phyloP scores from a whole-genome alignment of 2,113 vertebrate genomes.

The Ancistrus triradiatus region DNA sequence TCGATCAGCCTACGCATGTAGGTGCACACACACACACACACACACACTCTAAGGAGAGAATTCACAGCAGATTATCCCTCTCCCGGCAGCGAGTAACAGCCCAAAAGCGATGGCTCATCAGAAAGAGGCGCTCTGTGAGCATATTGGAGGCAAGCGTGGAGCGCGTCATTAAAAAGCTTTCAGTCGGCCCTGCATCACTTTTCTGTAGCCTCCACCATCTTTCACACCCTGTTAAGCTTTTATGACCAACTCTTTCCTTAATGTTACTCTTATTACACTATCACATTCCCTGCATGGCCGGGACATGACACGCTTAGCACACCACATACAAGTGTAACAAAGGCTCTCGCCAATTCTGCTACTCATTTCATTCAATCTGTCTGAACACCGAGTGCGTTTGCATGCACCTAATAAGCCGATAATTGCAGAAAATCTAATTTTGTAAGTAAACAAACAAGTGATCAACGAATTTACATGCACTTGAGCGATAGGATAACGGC shows the following conservation, averaged over 20 bases:
- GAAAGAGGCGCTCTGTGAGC: constrained; percentile 31
- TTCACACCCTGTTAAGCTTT: constrained; percentile 17
- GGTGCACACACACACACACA: constrained; percentile 8
- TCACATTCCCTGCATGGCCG: background rate
- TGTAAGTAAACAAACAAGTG: no score
- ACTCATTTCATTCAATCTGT: no score
- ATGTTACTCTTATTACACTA: constrained; percentile 17
- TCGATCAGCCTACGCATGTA: background rate
- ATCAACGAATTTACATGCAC: no score
- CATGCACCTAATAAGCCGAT: no score
- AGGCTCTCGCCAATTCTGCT: no score
- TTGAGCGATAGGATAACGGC: no score
- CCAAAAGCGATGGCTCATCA: constrained; percentile 37
- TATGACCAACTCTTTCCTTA: constrained; percentile 30
- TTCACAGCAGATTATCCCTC: constrained; percentile 36
- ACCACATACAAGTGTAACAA: no score
- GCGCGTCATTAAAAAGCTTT: constrained; percentile 42
- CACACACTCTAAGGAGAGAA: constrained; percentile 28
- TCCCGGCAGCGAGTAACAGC: constrained; percentile 7
- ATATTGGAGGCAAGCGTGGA: constrained; percentile 27
- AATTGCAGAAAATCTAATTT: no score
- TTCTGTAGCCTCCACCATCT: constrained; percentile 22
- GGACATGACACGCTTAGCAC: background rate
- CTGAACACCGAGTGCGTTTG: no score
- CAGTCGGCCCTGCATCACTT: constrained; percentile 19